A percentile compares a stretch with the other conserved stretches of the same genome.
Evolutionary conservation across 2,888 invertebrate genomes (phyloP).

Genomic region (Calliscelio sp.): DNA sequence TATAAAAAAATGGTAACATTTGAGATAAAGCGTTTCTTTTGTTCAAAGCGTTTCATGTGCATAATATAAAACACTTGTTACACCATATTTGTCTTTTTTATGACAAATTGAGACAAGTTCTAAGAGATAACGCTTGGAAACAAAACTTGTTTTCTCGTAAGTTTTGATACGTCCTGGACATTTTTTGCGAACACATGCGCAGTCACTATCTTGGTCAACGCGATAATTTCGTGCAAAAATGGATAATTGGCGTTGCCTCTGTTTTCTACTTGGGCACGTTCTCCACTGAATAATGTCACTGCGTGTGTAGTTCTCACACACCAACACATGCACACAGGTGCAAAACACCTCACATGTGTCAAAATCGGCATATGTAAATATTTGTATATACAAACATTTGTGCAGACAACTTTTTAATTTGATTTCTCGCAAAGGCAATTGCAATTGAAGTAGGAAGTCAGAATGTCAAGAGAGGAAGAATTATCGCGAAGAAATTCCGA

Average conservation of each 20-base stretch:
- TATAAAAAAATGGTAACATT: no score
- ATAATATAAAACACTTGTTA: no score
- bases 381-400: conserved; percentile 46
- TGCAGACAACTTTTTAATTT: background rate
- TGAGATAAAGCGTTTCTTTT: no score
- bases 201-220: conserved; percentile 78
- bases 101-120: conserved; percentile 19
- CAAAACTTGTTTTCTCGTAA: conserved; percentile 32
- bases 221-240: conserved; percentile 85
- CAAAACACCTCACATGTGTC: conserved; percentile 18
- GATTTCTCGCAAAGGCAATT: background rate
- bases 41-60: no score
- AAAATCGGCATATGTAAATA: conserved; percentile 36
- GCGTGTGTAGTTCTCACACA: conserved; percentile 59
- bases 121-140: conserved; percentile 29
- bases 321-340: conserved; percentile 10
- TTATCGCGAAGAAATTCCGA: background rate
- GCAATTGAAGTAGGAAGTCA: background rate
- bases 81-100: background rate
- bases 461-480: no score
- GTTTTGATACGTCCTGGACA: conserved; percentile 51
- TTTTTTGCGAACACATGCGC: conserved; percentile 54
- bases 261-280: conserved; percentile 83
- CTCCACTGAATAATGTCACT: conserved; percentile 80
- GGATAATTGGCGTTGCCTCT: conserved; percentile 81